Evolutionary conservation across 1,140 invertebrate genomes (phyloP).

Genomic region (Meloidogyne chitwoodi): DNA sequence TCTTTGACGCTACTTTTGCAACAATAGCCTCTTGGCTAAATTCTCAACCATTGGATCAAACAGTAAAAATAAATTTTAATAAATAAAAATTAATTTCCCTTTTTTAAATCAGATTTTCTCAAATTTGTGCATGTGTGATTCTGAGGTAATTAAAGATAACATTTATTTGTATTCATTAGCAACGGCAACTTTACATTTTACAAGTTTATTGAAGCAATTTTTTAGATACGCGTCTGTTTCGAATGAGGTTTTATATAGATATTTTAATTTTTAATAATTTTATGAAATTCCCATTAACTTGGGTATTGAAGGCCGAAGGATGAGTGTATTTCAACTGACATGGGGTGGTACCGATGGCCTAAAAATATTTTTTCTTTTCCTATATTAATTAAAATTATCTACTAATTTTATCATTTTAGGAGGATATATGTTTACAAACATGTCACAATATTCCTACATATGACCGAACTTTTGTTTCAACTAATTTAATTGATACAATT

Average conservation of each 20-base stretch:
- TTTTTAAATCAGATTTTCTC: slow-evolving; percentile 39
- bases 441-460: background rate
- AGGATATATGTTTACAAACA: background rate
- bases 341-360: no score
- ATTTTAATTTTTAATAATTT: no score
- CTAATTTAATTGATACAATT: background rate
- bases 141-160: slow-evolving; percentile 18
- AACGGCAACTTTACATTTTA: background rate
- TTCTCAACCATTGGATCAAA: slow-evolving; percentile 37
- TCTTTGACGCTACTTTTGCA: slow-evolving; percentile 30
- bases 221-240: slow-evolving; percentile 6
- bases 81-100: background rate
- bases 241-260: slow-evolving; percentile 21
- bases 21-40: slow-evolving; percentile 40
- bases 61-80: slow-evolving; percentile 22
- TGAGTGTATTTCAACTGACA: no score
- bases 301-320: no score
- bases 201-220: slow-evolving; percentile 1
- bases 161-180: slow-evolving; percentile 4
- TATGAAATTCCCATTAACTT: no score
- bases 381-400: no score
- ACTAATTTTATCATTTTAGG: background rate
- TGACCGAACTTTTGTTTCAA: background rate
- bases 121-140: slow-evolving; percentile 29
- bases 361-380: no score